Evolutionary conservation across 2,888 invertebrate genomes (phyloP).

Genomic region (Volucella zonaria): DNA sequence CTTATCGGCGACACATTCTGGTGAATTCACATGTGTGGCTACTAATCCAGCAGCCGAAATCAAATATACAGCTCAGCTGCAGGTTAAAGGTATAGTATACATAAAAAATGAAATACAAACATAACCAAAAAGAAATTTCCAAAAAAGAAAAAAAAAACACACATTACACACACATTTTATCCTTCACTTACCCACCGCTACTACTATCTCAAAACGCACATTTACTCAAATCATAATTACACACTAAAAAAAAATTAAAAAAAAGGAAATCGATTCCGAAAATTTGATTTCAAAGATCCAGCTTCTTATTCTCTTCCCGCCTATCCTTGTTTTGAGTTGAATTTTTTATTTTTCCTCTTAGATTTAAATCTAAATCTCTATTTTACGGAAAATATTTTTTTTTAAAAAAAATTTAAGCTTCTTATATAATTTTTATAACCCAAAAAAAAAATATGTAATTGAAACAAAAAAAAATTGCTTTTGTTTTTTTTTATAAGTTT

Average conservation of each 20-base stretch:
- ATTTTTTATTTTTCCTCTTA: slow-evolving; percentile 23
- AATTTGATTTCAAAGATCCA: slow-evolving; percentile 63
- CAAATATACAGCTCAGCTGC: slow-evolving; percentile 90
- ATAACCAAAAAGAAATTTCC: slow-evolving; percentile 75
- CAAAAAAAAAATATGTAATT: slow-evolving; percentile 33
- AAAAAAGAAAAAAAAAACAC: slow-evolving; percentile 60
- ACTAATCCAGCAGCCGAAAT: slow-evolving; percentile 91
- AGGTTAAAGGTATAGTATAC: slow-evolving; percentile 90
- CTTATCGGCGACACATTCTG: slow-evolving; percentile 89
- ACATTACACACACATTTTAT: slow-evolving; percentile 33
- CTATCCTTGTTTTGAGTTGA: slow-evolving; percentile 31
- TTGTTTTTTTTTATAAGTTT: slow-evolving; percentile 46
- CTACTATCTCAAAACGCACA: slow-evolving; percentile 48
- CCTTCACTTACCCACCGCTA: slow-evolving; percentile 27
- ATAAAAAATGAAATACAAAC: slow-evolving; percentile 50
- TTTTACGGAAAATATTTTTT: slow-evolving; percentile 44
- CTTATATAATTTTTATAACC: slow-evolving; percentile 57
- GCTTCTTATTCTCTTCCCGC: slow-evolving; percentile 64
- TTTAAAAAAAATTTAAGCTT: slow-evolving; percentile 58
- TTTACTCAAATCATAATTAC: slow-evolving; percentile 63
- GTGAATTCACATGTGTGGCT: slow-evolving; percentile 91
- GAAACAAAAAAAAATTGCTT: slow-evolving; percentile 5
- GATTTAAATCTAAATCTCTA: slow-evolving; percentile 37
- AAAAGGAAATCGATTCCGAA: slow-evolving; percentile 48
- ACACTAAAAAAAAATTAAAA: slow-evolving; percentile 37